Evolutionary conservation across 2,797 vertebrate species (phyloP).

Genomic region (Xiphophorus birchmanni): DNA sequence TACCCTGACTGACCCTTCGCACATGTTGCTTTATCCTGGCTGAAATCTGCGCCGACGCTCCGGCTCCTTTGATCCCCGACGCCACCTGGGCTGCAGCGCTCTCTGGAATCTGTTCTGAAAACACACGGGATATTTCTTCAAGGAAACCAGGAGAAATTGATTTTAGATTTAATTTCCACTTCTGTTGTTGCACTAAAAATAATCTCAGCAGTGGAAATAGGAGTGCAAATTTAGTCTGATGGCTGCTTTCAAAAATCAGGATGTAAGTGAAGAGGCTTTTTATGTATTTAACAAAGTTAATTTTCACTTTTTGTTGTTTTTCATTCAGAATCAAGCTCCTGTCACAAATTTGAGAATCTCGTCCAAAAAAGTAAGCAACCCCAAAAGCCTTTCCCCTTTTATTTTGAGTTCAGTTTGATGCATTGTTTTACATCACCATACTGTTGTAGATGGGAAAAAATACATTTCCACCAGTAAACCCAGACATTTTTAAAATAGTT

Average conservation of each 20-base stretch:
- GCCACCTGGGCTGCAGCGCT: slow-evolving; percentile 11
- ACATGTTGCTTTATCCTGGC: slow-evolving; percentile 29
- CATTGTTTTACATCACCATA: background rate
- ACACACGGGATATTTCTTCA: background rate
- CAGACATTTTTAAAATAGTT: too few species aligned
- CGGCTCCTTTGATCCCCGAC: slow-evolving; percentile 34
- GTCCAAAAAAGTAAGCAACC: slow-evolving; percentile 91
- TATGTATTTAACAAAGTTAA: background rate
- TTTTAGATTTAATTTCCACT: background rate
- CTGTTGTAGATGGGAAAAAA: too few species aligned
- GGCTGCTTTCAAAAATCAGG: background rate
- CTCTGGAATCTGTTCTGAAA: slow-evolving; percentile 10
- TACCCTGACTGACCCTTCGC: slow-evolving; percentile 33
- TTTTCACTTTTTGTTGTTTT: background rate
- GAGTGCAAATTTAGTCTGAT: background rate
- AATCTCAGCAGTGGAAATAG: background rate
- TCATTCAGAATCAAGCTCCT: slow-evolving; percentile 85
- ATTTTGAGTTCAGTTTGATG: slow-evolving; percentile 24
- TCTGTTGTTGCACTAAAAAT: background rate
- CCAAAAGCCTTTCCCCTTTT: background rate
- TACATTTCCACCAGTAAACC: too few species aligned
- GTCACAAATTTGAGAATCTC: slow-evolving; percentile 96
- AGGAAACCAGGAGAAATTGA: slow-evolving; percentile 24
- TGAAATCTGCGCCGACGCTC: background rate
- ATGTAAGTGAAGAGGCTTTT: background rate